These are phyloP conservation scores for Tyria jacobaeae DNA, from an alignment of 2,888 invertebrate species.

Conservation along the genomic window DNA sequence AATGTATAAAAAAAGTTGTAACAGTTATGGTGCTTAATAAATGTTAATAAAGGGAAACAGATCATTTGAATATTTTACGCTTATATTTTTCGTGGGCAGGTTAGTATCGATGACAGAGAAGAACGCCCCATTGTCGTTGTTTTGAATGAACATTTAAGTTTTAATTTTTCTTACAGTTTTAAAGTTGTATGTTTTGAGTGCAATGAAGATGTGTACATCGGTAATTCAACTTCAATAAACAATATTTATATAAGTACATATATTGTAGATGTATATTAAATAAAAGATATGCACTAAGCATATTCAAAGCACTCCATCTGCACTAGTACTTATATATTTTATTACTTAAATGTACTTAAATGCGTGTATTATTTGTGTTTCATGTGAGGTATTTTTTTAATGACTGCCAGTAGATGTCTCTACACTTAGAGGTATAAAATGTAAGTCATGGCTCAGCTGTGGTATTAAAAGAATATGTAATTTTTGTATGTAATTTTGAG, in stretches of 20 bases:
- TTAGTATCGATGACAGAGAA: background rate
- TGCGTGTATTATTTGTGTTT: conserved; percentile 31
- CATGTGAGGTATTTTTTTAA: conserved; percentile 36
- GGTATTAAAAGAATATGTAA: conserved; percentile 45
- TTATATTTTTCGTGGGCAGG: background rate
- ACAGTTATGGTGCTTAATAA: background rate
- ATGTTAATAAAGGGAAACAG: background rate
- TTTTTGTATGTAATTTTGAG: background rate
- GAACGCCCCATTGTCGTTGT: background rate
- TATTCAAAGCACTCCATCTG: conserved; percentile 26
- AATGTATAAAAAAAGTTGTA: background rate
- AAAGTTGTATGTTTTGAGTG: conserved; percentile 1
- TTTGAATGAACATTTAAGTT: background rate
- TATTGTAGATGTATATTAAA: conserved; percentile 15
- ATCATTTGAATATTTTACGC: background rate
- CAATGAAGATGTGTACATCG: conserved; percentile 3
- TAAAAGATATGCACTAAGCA: conserved; percentile 34
- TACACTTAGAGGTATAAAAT: conserved; percentile 49
- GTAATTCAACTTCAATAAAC: conserved; percentile 13
- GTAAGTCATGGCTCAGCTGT: conserved; percentile 49
- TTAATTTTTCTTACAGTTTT: background rate
- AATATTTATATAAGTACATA: conserved; percentile 14
- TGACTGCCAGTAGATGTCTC: conserved; percentile 47
- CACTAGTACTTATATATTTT: conserved; percentile 34
- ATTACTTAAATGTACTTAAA: conserved; percentile 24